Base-by-base conservation (phyloP, 2,888 invertebrate genomes). In the Unio delphinus region DNA sequence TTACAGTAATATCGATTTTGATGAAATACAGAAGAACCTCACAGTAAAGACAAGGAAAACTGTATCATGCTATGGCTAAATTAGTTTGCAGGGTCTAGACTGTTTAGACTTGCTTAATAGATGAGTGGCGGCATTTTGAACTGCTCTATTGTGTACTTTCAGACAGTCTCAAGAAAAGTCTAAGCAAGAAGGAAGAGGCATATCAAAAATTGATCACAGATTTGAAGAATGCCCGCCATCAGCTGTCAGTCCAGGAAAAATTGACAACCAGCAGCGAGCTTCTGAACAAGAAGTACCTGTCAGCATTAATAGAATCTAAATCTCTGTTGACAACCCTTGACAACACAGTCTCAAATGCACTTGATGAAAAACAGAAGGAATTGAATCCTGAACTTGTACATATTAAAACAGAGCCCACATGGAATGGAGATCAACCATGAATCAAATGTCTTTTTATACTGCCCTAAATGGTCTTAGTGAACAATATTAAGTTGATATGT, bases 191-290 rank as follows among this genome's bases (percentile, higher is more conserved):
- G 56, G 92, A 91, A 71, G 91, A 89, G 70, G 92, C 90, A 63
- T 91, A 92, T 58, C 93, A 93, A 85, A 93, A 92, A 83, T 89
- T 94, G 45, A 91, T 92, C 59, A 88, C 91, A 1, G 94, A 94
- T 84, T 86, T 94, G 57, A 80, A 80, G 30, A 70, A 78, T 55
- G 60, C 79, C 55, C 82, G 80, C 55, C 79, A 79, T 4, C 79
- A 82, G 23, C 61, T 83, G 18, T 75, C 80, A 2, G 72, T 72
- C 6, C 82, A 83, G 61, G 75, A 77, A 28, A 76, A 77, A 57
- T 65, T 80, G 5, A 80, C 80, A 18, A 79, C 62, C 56, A 75
- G 68, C 62, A 74, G 78, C 0, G 79, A 82, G 55, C 74, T 77
- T 11, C 76, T 71, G 63, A 80, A 78, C 64, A 75, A 75, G 60